Evolutionary conservation across 2,797 vertebrate genomes (phyloP).

Genomic region (Streptopelia turtur): DNA sequence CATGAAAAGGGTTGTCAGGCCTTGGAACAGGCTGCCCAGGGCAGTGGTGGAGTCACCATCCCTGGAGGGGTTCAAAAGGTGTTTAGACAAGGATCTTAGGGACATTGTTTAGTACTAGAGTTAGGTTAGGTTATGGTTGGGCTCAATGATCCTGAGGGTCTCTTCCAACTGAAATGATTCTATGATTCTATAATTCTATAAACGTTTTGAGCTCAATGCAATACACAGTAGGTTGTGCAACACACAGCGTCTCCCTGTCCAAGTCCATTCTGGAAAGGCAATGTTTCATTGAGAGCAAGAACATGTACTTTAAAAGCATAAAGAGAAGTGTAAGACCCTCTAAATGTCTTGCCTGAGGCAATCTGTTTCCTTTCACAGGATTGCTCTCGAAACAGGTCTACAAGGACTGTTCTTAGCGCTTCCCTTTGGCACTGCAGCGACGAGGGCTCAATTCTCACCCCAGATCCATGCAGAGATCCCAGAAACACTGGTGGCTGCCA

Average conservation of each 20-base stretch:
- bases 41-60: too few species aligned
- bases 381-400: background rate
- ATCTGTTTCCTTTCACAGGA: constrained; percentile 8
- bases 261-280: background rate
- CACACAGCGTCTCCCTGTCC: background rate
- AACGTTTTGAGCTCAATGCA: background rate
- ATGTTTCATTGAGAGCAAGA: background rate
- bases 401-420: constrained; percentile 10
- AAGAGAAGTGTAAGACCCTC: background rate
- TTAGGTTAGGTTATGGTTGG: too few species aligned
- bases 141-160: too few species aligned
- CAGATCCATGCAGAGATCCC: background rate
- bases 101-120: too few species aligned
- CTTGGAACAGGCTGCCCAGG: too few species aligned
- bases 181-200: too few species aligned
- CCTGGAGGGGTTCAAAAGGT: too few species aligned
- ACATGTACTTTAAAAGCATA: background rate
- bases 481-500: background rate
- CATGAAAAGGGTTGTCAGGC: too few species aligned
- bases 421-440: background rate
- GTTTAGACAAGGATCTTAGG: too few species aligned
- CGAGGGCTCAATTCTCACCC: background rate
- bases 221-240: fast-evolving
- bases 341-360: constrained; percentile 33
- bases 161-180: too few species aligned